These are phyloP conservation scores for Dusona sp. DNA, from an alignment of 2,888 invertebrate species.

Conservation along the genomic window DNA sequence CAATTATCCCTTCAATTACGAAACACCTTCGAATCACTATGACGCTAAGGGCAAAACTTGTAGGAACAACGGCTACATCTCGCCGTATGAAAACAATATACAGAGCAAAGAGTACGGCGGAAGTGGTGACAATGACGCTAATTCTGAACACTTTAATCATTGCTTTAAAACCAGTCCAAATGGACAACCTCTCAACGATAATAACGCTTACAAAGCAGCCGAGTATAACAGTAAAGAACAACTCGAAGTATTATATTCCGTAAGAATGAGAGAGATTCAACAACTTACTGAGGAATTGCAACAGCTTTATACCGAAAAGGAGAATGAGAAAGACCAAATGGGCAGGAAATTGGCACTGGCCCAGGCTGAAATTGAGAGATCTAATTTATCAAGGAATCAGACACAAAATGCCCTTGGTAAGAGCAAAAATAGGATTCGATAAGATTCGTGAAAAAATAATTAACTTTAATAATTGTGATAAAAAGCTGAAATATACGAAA, in stretches of 20 bases:
- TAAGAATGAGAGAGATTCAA: constrained; percentile 83
- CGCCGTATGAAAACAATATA: constrained; percentile 76
- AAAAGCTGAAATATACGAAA: background rate
- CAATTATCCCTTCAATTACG: constrained; percentile 77
- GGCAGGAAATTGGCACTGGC: constrained; percentile 87
- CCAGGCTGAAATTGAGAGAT: constrained; percentile 87
- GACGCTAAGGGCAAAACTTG: constrained; percentile 74
- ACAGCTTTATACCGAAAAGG: constrained; percentile 75
- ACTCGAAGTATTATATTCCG: constrained; percentile 84
- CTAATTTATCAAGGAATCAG: constrained; percentile 87
- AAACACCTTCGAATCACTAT: constrained; percentile 81
- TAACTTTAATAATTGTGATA: background rate
- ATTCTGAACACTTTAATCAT: constrained; percentile 79
- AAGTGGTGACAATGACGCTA: constrained; percentile 76
- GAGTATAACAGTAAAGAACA: constrained; percentile 83
- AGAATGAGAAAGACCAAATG: constrained; percentile 84
- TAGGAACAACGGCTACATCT: constrained; percentile 79
- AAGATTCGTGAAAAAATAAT: background rate
- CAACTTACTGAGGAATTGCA: constrained; percentile 77
- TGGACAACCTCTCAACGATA: constrained; percentile 75
- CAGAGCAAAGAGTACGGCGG: constrained; percentile 74
- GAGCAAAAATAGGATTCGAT: too few relatives aligned
- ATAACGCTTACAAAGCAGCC: constrained; percentile 76
- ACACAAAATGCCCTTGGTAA: constrained; percentile 88
- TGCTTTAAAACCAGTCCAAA: constrained; percentile 79